phyloP scores from a whole-genome alignment of 2,888 invertebrate species.

The Digitonthophagus gazella region DNA sequence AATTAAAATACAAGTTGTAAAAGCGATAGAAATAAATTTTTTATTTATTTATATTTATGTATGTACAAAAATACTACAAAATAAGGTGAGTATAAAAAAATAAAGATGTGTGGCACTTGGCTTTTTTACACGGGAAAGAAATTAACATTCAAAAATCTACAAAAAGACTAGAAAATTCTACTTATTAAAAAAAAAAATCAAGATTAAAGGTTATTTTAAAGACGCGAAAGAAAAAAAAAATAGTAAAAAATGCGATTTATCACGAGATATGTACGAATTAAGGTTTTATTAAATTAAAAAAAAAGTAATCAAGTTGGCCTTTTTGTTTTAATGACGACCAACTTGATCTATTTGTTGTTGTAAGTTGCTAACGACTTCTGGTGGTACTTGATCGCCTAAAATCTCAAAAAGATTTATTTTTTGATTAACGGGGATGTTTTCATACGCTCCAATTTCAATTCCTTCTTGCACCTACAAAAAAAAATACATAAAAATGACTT shows the following conservation, averaged over 20 bases:
- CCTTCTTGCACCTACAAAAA: conserved; percentile 71
- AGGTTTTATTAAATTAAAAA: neutral
- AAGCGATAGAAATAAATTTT: neutral
- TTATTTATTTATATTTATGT: too few species aligned
- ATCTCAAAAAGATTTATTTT: conserved; percentile 81
- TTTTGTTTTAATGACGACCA: conserved; percentile 59
- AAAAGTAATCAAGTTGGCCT: too few species aligned
- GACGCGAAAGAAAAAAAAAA: neutral
- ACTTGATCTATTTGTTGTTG: conserved; percentile 83
- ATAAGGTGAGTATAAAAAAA: neutral
- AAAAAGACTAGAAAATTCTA: neutral
- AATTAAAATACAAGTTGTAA: neutral
- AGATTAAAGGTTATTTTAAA: neutral
- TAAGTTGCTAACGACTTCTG: conserved; percentile 84
- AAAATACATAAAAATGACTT: conserved; percentile 10
- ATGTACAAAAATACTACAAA: neutral
- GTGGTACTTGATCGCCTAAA: conserved; percentile 80
- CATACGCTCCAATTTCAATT: conserved; percentile 81
- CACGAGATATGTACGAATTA: neutral
- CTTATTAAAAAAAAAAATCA: neutral
- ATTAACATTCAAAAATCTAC: neutral
- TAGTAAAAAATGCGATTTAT: neutral
- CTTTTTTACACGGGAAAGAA: neutral
- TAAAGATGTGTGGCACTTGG: neutral
- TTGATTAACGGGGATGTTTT: conserved; percentile 82